These are phyloP conservation scores for Pharmacophagus antenor DNA, from an alignment of 2,888 invertebrate species.

Conservation along the genomic window DNA sequence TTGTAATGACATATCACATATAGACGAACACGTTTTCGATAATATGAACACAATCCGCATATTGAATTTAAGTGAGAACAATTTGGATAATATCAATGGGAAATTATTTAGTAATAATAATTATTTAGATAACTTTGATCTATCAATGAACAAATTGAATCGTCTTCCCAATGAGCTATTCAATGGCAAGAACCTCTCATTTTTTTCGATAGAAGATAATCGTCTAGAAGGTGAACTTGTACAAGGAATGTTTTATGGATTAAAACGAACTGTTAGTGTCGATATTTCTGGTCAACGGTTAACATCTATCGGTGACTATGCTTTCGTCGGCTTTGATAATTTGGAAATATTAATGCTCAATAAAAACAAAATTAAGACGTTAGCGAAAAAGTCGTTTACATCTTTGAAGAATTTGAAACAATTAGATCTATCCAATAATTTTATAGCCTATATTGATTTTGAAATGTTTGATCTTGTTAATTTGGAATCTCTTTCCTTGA, in stretches of 20 bases:
- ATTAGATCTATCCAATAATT: constrained; percentile 58
- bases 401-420: constrained; percentile 40
- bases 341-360: constrained; percentile 47
- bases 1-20: constrained; percentile 44
- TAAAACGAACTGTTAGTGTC: constrained; percentile 38
- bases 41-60: constrained; percentile 39
- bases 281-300: constrained; percentile 33
- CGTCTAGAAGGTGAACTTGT: constrained; percentile 46
- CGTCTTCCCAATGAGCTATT: constrained; percentile 49
- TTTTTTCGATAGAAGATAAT: constrained; percentile 50
- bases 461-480: constrained; percentile 47
- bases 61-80: constrained; percentile 49
- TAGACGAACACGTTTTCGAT: constrained; percentile 45
- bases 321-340: constrained; percentile 49
- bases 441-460: constrained; percentile 49
- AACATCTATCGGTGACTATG: constrained; percentile 49
- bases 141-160: constrained; percentile 52
- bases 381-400: constrained; percentile 49
- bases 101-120: constrained; percentile 40
- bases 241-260: constrained; percentile 56
- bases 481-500: constrained; percentile 45
- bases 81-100: constrained; percentile 42
- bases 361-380: constrained; percentile 47
- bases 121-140: constrained; percentile 42
- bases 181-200: constrained; percentile 45